A percentile compares a stretch with the other conserved stretches of the same genome.
phyloP scores from a whole-genome alignment of 2,888 invertebrate genomes.

The Xylota sylvarum region DNA sequence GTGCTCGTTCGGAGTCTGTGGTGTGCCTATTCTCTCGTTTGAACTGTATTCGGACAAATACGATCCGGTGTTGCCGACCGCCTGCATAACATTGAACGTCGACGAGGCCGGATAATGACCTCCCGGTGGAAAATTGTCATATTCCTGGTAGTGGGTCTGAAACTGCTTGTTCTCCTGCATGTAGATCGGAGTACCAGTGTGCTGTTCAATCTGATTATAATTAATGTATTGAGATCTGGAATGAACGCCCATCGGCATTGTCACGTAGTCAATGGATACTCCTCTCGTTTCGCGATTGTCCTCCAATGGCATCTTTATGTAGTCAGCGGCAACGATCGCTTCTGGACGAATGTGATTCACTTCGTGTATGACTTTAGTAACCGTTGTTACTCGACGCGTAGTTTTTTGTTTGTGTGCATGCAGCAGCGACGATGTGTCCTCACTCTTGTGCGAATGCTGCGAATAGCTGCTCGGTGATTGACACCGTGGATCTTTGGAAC shows the following conservation, averaged over 20 bases:
- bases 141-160: conserved; percentile 86
- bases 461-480: conserved; percentile 75
- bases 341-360: conserved; percentile 87
- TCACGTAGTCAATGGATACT: conserved; percentile 86
- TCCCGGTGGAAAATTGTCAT: conserved; percentile 86
- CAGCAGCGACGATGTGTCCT: conserved; percentile 84
- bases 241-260: conserved; percentile 85
- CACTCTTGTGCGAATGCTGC: conserved; percentile 74
- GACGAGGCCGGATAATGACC: conserved; percentile 84
- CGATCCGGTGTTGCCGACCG: conserved; percentile 76
- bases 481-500: conserved; percentile 74
- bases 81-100: conserved; percentile 80
- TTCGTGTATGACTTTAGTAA: conserved; percentile 89
- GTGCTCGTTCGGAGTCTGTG: conserved; percentile 87
- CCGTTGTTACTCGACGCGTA: conserved; percentile 89
- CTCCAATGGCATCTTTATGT: conserved; percentile 86
- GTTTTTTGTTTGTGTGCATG: conserved; percentile 89
- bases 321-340: conserved; percentile 85
- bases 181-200: conserved; percentile 74
- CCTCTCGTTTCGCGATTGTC: conserved; percentile 86
- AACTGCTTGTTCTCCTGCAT: conserved; percentile 81
- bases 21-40: conserved; percentile 85
- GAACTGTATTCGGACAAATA: conserved; percentile 81
- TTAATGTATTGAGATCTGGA: conserved; percentile 85
- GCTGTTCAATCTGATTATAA: conserved; percentile 82